Conservation (phyloP, 1,140 invertebrate species). For the Monochamus saltuarius region DNA sequence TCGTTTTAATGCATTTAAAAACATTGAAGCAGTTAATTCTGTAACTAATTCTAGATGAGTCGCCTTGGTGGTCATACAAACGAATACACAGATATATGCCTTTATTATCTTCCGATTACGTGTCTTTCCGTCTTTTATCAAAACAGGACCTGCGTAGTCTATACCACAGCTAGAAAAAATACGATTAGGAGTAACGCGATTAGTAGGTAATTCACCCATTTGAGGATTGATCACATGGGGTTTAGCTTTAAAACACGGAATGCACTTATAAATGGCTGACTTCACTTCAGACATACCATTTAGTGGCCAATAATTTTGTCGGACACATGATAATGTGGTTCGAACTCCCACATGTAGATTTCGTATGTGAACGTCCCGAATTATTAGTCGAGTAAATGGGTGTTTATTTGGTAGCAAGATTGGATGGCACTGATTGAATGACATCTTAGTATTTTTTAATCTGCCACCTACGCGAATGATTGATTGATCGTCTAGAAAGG, state of each 20-base stretch:
- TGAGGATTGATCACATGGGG: constrained; percentile 21
- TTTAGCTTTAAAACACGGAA: constrained; percentile 4
- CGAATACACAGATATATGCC: constrained; percentile 47
- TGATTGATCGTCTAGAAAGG: no score
- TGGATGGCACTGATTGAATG: constrained; percentile 27
- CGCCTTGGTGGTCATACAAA: constrained; percentile 42
- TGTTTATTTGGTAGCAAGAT: constrained; percentile 30
- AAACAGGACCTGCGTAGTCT: constrained; percentile 47
- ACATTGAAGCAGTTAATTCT: constrained; percentile 30
- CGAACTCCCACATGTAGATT: constrained; percentile 19
- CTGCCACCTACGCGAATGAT: constrained; percentile 28
- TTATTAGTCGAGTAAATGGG: constrained; percentile 27
- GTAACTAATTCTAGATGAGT: constrained; percentile 40
- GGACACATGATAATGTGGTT: constrained; percentile 18
- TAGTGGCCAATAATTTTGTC: constrained; percentile 27
- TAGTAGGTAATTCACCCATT: constrained; percentile 47
- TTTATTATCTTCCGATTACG: background rate
- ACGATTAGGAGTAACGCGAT: constrained; percentile 31
- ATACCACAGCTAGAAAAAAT: constrained; percentile 40
- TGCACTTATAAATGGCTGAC: constrained; percentile 14
- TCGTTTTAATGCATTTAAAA: constrained; percentile 41
- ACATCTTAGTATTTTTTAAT: constrained; percentile 34
- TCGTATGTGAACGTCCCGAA: constrained; percentile 24
- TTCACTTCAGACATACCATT: constrained; percentile 20
- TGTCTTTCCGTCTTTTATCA: constrained; percentile 11